Evolutionary conservation across 2,888 invertebrate genomes (phyloP).

Genomic region (Hydropsyche betteni): DNA sequence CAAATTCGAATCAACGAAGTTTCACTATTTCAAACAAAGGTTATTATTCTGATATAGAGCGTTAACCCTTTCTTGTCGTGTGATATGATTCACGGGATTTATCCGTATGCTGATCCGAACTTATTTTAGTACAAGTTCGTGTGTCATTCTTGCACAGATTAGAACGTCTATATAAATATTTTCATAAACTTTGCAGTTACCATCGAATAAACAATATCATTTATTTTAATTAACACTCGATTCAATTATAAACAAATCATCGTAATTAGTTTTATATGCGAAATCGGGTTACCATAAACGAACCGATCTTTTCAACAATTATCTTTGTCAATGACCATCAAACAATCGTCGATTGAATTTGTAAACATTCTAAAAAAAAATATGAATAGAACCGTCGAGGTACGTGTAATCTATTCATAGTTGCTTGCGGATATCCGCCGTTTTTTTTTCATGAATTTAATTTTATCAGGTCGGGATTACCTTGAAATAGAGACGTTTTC

Average conservation of each 20-base stretch:
- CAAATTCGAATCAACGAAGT: neutral
- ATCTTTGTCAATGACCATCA: no score
- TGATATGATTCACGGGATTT: conserved; percentile 22
- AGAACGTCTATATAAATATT: no score
- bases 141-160: neutral
- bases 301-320: no score
- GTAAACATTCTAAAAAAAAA: no score
- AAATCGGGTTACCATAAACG: no score
- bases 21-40: neutral
- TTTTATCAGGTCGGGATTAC: conserved; percentile 14
- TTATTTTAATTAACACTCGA: no score
- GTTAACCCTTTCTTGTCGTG: conserved; percentile 6
- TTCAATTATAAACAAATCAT: no score
- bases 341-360: no score
- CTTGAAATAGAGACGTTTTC: conserved; percentile 17
- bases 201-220: no score
- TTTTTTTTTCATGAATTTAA: neutral
- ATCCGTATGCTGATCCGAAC: neutral
- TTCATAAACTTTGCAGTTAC: no score
- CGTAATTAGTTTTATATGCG: no score
- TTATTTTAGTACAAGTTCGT: neutral
- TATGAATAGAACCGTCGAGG: no score
- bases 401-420: neutral
- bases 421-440: conserved; percentile 15
- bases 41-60: neutral